Evolutionary conservation across 2,888 invertebrate species (phyloP).

Genomic region (Aleiodes alternator): DNA sequence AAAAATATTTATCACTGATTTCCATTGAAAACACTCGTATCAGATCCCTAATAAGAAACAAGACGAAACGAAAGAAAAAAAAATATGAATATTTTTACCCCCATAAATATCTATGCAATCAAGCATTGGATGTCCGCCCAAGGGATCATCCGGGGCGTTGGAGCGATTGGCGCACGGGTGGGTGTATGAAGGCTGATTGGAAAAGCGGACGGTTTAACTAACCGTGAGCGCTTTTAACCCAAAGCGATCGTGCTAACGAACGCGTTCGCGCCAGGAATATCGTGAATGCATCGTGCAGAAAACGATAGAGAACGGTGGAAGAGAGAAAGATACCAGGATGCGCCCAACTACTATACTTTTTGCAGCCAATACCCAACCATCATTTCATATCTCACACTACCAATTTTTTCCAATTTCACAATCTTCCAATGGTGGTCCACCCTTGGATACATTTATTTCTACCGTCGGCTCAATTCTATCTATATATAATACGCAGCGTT

Average conservation of each 20-base stretch:
- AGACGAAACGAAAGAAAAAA: slow-evolving; percentile 26
- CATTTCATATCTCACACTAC: not conserved
- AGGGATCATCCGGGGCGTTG: slow-evolving; percentile 46
- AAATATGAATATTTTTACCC: slow-evolving; percentile 28
- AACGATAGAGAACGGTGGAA: not conserved
- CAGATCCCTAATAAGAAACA: slow-evolving; percentile 6
- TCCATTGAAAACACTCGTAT: slow-evolving; percentile 27
- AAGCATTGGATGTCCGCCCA: slow-evolving; percentile 48
- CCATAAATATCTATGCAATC: slow-evolving; percentile 49
- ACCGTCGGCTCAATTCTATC: slow-evolving; percentile 21
- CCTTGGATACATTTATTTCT: slow-evolving; percentile 37
- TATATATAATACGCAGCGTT: slow-evolving; percentile 18
- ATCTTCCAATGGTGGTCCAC: slow-evolving; percentile 35
- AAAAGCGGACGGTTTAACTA: slow-evolving; percentile 69
- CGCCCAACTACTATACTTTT: slow-evolving; percentile 18
- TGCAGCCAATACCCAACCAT: slow-evolving; percentile 8
- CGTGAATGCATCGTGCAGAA: slow-evolving; percentile 28
- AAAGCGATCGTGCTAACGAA: slow-evolving; percentile 68
- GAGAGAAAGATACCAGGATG: slow-evolving; percentile 13
- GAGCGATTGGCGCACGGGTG: slow-evolving; percentile 45
- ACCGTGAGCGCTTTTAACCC: slow-evolving; percentile 68
- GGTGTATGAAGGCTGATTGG: slow-evolving; percentile 63
- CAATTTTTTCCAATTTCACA: slow-evolving; percentile 14
- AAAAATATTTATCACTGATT: slow-evolving; percentile 36
- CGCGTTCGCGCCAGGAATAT: slow-evolving; percentile 64